Conservation (phyloP, 2,113 vertebrate species). For the Martes martes region DNA sequence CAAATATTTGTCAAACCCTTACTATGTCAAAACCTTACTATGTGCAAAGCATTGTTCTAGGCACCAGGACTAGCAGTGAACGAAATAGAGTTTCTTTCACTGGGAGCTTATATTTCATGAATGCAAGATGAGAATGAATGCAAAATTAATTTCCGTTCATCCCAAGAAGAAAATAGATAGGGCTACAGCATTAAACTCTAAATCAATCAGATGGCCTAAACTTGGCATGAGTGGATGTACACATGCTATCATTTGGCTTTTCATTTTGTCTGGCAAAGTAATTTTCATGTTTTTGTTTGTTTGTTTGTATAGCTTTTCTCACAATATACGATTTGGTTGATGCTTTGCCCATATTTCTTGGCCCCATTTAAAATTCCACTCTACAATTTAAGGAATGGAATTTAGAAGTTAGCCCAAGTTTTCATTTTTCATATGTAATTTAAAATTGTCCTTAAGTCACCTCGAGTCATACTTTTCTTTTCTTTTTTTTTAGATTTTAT, state of each 20-base stretch:
- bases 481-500: too few relatives aligned
- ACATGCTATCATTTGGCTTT: neutral
- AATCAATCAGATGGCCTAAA: neutral
- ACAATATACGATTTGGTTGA: neutral
- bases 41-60: neutral
- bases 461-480: neutral
- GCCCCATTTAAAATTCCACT: neutral
- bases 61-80: neutral
- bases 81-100: neutral
- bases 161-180: neutral
- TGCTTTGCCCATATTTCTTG: neutral
- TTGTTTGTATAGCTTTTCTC: neutral
- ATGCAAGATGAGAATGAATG: constrained; percentile 7
- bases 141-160: neutral
- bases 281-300: neutral
- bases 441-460: constrained; percentile 54
- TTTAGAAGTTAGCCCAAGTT: constrained; percentile 15
- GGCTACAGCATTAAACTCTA: neutral
- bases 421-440: constrained; percentile 41
- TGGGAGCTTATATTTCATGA: neutral
- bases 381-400: neutral
- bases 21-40: neutral
- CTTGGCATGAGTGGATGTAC: neutral
- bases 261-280: neutral
- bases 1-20: neutral